phyloP scores from a whole-genome alignment of 53 echinoderm and acorn worm species.

The Holothuria leucospilota region DNA sequence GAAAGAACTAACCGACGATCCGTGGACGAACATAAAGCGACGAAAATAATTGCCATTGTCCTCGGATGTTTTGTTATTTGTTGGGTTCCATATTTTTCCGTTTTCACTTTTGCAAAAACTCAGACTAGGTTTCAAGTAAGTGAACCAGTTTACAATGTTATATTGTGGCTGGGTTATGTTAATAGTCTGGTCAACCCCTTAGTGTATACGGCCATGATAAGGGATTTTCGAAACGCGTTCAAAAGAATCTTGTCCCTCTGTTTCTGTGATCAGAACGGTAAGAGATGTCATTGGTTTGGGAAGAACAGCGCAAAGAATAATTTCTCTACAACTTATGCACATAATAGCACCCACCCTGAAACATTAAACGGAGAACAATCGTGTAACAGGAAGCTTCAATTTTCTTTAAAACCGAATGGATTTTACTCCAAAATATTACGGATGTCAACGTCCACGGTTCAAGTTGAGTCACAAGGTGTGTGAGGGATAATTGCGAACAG shows the following conservation, averaged over 20 bases:
- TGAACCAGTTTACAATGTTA: slow-evolving; percentile 53
- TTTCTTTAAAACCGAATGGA: slow-evolving; percentile 47
- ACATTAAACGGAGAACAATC: slow-evolving; percentile 22
- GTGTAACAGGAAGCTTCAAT: slow-evolving; percentile 42
- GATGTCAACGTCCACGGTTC: slow-evolving; percentile 38
- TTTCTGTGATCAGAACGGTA: slow-evolving; percentile 35
- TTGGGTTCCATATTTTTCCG: slow-evolving; percentile 94
- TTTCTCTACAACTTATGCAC: slow-evolving; percentile 45
- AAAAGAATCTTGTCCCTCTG: slow-evolving; percentile 65
- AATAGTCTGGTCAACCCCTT: slow-evolving; percentile 86
- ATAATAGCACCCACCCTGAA: slow-evolving; percentile 24
- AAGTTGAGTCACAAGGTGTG: slow-evolving; percentile 47
- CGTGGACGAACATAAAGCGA: slow-evolving; percentile 89
- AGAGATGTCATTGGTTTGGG: slow-evolving; percentile 36
- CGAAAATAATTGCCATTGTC: slow-evolving; percentile 91
- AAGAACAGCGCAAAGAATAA: background rate
- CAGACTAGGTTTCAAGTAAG: slow-evolving; percentile 51
- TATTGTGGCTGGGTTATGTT: slow-evolving; percentile 91
- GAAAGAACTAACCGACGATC: slow-evolving; percentile 69
- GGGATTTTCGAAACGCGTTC: slow-evolving; percentile 90
- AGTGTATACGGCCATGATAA: slow-evolving; percentile 81
- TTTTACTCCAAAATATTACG: slow-evolving; percentile 44
- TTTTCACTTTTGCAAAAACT: slow-evolving; percentile 77
- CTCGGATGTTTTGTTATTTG: slow-evolving; percentile 93
- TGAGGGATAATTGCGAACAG: background rate